Percentiles rank a stretch among this genome's conserved stretches.
Conservation (phyloP, 2,113 vertebrate species). For the Chroicocephalus ridibundus region DNA sequence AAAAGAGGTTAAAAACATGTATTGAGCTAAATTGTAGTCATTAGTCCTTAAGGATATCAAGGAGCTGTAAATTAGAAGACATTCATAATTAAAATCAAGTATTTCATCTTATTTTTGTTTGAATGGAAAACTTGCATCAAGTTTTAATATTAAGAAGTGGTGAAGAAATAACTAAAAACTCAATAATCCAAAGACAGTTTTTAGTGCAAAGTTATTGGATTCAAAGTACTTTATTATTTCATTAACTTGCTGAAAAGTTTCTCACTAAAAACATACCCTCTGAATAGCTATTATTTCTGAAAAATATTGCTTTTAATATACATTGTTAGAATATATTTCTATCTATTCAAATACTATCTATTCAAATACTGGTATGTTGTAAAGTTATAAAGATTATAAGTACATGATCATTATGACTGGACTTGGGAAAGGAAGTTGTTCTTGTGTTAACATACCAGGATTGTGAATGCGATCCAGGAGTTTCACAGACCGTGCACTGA, state of each 20-base stretch:
- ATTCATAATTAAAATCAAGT: background rate
- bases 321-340: accelerated
- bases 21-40: background rate
- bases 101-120: background rate
- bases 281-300: background rate
- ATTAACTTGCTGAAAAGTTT: background rate
- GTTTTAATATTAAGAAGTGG: background rate
- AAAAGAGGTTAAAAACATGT: background rate
- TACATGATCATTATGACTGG: background rate
- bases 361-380: accelerated
- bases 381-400: background rate
- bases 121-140: background rate
- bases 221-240: background rate
- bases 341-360: background rate
- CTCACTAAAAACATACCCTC: background rate
- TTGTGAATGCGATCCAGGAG: conserved; percentile 98
- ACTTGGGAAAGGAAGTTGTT: background rate
- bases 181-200: background rate
- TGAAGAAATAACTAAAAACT: conserved; percentile 2
- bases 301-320: background rate
- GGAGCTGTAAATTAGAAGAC: conserved; percentile 14
- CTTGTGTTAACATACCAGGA: conserved; percentile 82
- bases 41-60: background rate
- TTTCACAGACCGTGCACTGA: conserved; percentile 97
- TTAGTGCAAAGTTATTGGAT: background rate